phyloP scores from a whole-genome alignment of 2,113 vertebrate genomes.

The Tachysurus vachellii region DNA sequence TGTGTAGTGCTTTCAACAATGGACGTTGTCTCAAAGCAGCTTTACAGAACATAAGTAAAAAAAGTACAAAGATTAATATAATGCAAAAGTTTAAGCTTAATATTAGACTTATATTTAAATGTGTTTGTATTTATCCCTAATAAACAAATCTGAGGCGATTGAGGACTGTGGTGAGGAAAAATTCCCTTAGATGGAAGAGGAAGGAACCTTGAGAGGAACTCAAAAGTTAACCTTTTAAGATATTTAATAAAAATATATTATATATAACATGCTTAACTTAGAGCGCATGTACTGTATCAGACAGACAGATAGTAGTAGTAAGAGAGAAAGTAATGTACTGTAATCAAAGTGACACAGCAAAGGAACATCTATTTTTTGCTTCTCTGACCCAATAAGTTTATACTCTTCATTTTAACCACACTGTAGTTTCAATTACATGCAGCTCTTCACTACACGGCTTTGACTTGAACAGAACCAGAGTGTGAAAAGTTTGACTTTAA shows the following conservation, averaged over 20 bases:
- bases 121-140: too few relatives aligned
- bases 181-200: too few relatives aligned
- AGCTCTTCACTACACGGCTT: not conserved
- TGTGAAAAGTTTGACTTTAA: not conserved
- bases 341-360: not conserved
- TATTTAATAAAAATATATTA: not conserved
- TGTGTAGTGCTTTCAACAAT: too few relatives aligned
- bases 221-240: not conserved
- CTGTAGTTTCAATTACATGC: not conserved
- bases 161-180: too few relatives aligned
- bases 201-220: too few relatives aligned
- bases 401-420: not conserved
- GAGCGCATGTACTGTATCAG: not conserved
- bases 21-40: too few relatives aligned
- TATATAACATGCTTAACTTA: not conserved
- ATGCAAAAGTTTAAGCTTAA: too few relatives aligned
- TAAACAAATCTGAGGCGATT: too few relatives aligned
- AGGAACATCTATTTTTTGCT: too few relatives aligned
- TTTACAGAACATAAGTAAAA: too few relatives aligned
- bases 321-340: not conserved
- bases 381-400: not conserved
- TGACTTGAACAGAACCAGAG: not conserved
- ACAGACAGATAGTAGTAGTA: not conserved
- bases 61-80: too few relatives aligned
- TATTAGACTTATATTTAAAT: too few relatives aligned